A percentile compares a stretch with the other conserved stretches of the same genome.
Evolutionary conservation across 2,113 vertebrate genomes (phyloP).

Genomic region (Prolemur simus): DNA sequence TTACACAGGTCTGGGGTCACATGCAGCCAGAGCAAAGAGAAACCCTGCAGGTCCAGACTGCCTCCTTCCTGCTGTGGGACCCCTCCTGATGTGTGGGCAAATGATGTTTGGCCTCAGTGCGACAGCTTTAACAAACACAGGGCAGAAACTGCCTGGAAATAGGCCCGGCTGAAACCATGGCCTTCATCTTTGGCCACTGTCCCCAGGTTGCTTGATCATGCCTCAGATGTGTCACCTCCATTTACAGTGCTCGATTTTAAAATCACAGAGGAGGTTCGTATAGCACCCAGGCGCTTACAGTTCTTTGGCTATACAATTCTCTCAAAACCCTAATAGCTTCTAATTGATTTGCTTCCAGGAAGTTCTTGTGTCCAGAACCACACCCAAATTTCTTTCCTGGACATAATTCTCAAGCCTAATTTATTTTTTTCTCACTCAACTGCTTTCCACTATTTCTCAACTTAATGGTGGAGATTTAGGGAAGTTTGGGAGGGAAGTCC

Average conservation of each 20-base stretch:
- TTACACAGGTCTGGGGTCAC: not conserved
- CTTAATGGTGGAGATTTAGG: not conserved
- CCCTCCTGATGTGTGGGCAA: not conserved
- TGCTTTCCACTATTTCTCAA: not conserved
- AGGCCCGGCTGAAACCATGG: too few relatives aligned
- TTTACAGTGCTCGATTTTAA: not conserved
- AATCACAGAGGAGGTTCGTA: not conserved
- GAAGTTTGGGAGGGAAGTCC: not conserved
- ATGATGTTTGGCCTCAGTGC: not conserved
- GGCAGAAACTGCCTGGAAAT: not conserved
- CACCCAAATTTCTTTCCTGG: slow-evolving; percentile 31
- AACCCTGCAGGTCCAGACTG: not conserved
- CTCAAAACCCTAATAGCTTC: not conserved
- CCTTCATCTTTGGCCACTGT: not conserved
- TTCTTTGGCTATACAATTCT: not conserved
- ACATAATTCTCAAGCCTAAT: not conserved
- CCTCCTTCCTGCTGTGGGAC: too few relatives aligned
- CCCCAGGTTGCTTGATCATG: not conserved
- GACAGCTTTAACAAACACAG: not conserved
- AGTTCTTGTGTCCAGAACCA: not conserved
- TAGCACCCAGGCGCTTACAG: not conserved
- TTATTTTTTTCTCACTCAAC: not conserved
- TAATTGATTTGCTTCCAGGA: slow-evolving; percentile 19
- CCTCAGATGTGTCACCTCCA: not conserved
- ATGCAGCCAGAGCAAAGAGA: not conserved